Conservation (phyloP, 2,113 vertebrate genomes). For the Centrocercus urophasianus region DNA sequence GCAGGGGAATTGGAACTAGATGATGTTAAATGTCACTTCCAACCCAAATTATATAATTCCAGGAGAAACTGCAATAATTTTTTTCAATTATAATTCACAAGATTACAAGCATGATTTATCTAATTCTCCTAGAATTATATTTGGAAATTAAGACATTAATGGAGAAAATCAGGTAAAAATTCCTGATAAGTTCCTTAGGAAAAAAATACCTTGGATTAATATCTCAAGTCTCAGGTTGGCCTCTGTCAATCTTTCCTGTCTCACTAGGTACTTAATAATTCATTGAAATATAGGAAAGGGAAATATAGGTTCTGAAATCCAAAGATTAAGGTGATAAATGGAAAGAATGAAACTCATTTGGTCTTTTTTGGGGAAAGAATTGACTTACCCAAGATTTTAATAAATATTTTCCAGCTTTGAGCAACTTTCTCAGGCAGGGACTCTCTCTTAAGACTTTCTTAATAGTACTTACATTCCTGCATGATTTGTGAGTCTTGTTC, state of each 20-base stretch:
- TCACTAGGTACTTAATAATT: constrained; percentile 29
- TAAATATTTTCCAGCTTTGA: constrained; percentile 1
- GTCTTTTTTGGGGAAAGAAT: neutral
- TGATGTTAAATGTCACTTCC: too few species aligned
- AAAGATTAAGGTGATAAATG: constrained; percentile 36
- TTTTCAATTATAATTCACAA: constrained; percentile 38
- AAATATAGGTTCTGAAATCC: constrained; percentile 45
- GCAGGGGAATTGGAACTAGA: too few species aligned
- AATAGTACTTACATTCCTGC: neutral
- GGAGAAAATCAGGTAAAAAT: constrained; percentile 33
- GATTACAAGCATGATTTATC: constrained; percentile 32
- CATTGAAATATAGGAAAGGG: neutral
- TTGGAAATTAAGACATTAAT: constrained; percentile 67
- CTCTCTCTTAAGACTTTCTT: neutral
- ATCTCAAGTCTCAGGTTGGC: constrained; percentile 11
- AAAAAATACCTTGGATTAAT: constrained; percentile 22
- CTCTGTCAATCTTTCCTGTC: constrained; percentile 17
- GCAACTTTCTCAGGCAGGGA: neutral
- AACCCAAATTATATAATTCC: too few species aligned
- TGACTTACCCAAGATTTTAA: neutral
- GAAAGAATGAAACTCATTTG: neutral
- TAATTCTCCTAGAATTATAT: constrained; percentile 54
- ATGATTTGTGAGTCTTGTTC: neutral
- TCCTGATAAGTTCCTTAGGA: neutral
- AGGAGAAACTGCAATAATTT: neutral